A percentile compares a stretch with the other conserved stretches of the same genome.
These are phyloP conservation scores for Emesis furor DNA, from an alignment of 2,888 invertebrate genomes.

Conservation along the genomic window DNA sequence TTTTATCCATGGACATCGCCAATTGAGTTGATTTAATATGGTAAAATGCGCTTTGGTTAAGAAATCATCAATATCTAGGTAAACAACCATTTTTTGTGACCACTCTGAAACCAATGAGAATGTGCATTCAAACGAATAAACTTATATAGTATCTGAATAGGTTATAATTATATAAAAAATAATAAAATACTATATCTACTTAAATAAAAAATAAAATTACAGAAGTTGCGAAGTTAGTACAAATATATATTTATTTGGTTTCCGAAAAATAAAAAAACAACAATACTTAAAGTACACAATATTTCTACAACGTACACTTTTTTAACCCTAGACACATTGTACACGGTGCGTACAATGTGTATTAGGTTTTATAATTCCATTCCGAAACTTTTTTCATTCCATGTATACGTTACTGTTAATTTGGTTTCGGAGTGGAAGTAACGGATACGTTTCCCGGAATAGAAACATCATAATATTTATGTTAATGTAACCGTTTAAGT, in stretches of 20 bases:
- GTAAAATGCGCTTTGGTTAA: too few species aligned
- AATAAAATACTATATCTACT: too few species aligned
- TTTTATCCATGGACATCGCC: neutral
- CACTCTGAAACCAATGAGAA: too few species aligned
- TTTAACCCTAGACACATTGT: neutral
- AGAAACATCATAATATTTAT: constrained; percentile 9
- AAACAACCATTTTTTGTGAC: too few species aligned
- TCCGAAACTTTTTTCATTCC: constrained; percentile 11
- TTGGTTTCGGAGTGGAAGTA: neutral
- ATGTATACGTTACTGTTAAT: constrained; percentile 9
- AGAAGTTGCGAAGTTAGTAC: too few species aligned
- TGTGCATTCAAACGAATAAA: too few species aligned
- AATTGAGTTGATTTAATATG: neutral
- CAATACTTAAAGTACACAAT: neutral
- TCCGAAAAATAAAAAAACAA: neutral
- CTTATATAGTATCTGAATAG: too few species aligned
- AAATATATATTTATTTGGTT: neutral
- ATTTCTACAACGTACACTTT: neutral
- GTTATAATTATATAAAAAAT: too few species aligned
- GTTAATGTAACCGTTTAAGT: constrained; percentile 10
- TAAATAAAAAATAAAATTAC: too few species aligned
- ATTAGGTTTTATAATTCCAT: constrained; percentile 12
- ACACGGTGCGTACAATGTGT: neutral
- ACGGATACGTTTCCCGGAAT: neutral
- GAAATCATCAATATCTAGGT: too few species aligned